phyloP scores from a whole-genome alignment of 2,888 invertebrate genomes.

The Poecilus cupreus region DNA sequence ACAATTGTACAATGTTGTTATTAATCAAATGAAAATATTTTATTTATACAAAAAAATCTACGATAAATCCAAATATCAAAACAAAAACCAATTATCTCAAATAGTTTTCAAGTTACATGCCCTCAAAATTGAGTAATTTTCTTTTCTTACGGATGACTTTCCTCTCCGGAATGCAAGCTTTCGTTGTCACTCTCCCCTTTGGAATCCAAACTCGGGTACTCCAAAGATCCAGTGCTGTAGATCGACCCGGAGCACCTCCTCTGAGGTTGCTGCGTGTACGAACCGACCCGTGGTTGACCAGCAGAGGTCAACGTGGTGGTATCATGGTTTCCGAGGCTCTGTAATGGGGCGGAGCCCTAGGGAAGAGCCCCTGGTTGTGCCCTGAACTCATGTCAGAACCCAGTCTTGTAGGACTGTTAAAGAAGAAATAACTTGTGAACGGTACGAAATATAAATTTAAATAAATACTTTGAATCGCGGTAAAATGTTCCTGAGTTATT shows the following conservation, averaged over 20 bases:
- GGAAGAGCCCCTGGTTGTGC: constrained; percentile 48
- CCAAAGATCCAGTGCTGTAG: constrained; percentile 72
- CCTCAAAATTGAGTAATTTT: too few species aligned
- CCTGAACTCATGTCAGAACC: constrained; percentile 61
- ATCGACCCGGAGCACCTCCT: constrained; percentile 72
- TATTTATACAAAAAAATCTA: too few species aligned
- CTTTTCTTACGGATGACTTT: constrained; percentile 83
- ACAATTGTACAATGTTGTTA: too few species aligned
- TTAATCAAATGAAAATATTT: too few species aligned
- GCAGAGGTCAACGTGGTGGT: constrained; percentile 71
- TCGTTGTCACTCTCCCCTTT: constrained; percentile 76
- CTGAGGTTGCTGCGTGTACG: constrained; percentile 67
- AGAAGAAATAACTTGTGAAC: constrained; percentile 80
- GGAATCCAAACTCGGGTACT: constrained; percentile 75
- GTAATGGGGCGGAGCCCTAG: constrained; percentile 55
- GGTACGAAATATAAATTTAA: too few species aligned
- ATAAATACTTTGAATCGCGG: too few species aligned
- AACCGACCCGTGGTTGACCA: constrained; percentile 76
- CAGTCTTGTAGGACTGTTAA: constrained; percentile 68
- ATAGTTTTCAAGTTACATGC: too few species aligned
- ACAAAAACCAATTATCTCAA: too few species aligned
- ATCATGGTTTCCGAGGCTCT: constrained; percentile 71
- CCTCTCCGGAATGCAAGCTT: constrained; percentile 78
- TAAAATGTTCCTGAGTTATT: too few species aligned
- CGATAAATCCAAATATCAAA: too few species aligned